Base-by-base conservation (phyloP, 2,888 invertebrate genomes). In the Acanthosepion esculentum region DNA sequence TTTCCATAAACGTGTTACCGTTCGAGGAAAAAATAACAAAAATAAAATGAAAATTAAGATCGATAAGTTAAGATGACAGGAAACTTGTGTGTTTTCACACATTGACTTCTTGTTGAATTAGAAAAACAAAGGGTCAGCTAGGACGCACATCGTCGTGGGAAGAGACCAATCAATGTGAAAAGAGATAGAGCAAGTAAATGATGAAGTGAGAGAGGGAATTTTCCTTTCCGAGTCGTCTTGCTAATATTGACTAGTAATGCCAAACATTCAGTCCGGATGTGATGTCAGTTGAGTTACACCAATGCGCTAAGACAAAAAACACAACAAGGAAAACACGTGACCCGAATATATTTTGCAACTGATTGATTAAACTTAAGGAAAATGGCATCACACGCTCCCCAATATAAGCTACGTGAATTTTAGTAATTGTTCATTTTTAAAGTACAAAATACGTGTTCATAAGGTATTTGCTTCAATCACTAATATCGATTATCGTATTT, bases 11-110 rank as follows among this genome's bases (percentile, higher is more conserved):
- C 59, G 23, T 26, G 23, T 20, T 20, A 1, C 59, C 59, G 4
- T 3, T 26, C 23, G 23, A 59, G 59, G 20, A 23, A 23, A 23
- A 23, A 20, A 7, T 23, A 20, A 4, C 5, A 26, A 20, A 59
- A 59, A 23, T 4, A 59, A 59, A 59, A 15, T 8, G 20, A 23
- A 23, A 59, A 59, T 59, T 3, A 23, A 59, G 59, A 59, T 59
- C 59, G 59, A 59, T 59, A 23, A 20, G 59, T 59, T 15, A 59
- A 59, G 23, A 23, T 59, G 59, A 26, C 59, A 59, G 92, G 48
- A 20, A 92, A 93, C 29, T 41, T 93, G 93, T 93, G 18, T 53
- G 93, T 93, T 50, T 93, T 93, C 48, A 93, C 50, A 48, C n/a
- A 7, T 48, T 29, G 53, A 53, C 93, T 50, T 92, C 93, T 50